Base-by-base conservation (phyloP, 2,888 invertebrate genomes). In the Rosalia funebris region DNA sequence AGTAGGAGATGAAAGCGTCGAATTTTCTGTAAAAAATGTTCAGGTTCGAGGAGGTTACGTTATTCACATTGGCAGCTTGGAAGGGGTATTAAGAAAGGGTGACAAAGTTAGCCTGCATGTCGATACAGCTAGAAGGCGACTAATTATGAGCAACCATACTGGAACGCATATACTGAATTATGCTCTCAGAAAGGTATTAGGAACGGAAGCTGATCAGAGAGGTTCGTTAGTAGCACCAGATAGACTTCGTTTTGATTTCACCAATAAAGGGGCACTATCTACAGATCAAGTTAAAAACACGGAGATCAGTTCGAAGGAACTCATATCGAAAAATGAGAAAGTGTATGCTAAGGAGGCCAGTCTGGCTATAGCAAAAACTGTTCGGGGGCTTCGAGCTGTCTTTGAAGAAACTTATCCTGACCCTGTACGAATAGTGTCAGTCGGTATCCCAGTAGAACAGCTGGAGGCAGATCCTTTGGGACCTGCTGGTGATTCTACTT, bases 401-500 rank as follows among this genome's bases (percentile, higher is more conserved):
- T 99, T 99, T 83, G 98, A 96, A 80, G 98, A 99, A 85, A 93
- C 95, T 9, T 99, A 99, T 81, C 98, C 98, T 0, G 98, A 99
- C 84, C 96, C 98, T 3, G 94, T 95, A 1, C 85, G 93, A 71
- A 88, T 99, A 3, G 95, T 99, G 37, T 94, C 96, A 17, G 91
- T 99, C 70, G 99, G 73, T 9, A 87, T 96, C 37, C 89, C 97
- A 0, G 91, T 99, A 3, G 96, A 97, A 70, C 86, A 93, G 41
- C 84, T 99, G 39, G 91, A 96, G 77, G 84, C 86, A 17, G 91
- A 98, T 82, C 98, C 98, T 0, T 87, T 91, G 54, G 88, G 91
- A 15, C 86, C 89, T 14, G 88, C 86, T 36, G 98, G 92, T 0
- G 87, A 87, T 47, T 84, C 89, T 60, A 97, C 97, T 0, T 97